Conservation (phyloP, 2,888 invertebrate species). For the Cephus spinipes region DNA sequence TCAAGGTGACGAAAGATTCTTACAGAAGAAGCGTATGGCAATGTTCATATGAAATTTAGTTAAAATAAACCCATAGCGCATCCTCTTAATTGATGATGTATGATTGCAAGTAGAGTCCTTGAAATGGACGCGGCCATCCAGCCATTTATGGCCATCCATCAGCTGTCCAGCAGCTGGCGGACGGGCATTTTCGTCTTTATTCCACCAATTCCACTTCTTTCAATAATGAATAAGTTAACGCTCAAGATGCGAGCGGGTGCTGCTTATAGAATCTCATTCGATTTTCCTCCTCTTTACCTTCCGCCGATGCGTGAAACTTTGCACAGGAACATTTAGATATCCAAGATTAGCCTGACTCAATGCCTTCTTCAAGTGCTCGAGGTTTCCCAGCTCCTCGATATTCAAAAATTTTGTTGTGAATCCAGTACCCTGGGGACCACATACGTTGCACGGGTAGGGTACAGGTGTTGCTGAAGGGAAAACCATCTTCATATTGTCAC, state of each 20-base stretch:
- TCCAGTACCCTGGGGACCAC: conserved; percentile 62
- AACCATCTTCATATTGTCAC: conserved; percentile 68
- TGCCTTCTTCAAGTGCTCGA: conserved; percentile 44
- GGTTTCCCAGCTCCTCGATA: conserved; percentile 42
- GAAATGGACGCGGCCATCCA: too few species aligned
- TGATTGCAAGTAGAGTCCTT: too few species aligned
- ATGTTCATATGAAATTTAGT: too few species aligned
- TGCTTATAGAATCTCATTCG: conserved; percentile 23
- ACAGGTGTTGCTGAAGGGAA: conserved; percentile 74
- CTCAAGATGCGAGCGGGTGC: conserved; percentile 3
- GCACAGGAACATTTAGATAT: conserved; percentile 52
- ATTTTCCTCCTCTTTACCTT: conserved; percentile 34
- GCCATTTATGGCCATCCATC: background rate
- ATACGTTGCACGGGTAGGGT: conserved; percentile 74
- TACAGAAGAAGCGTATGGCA: too few species aligned
- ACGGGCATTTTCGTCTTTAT: conserved; percentile 31
- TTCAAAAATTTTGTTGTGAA: conserved; percentile 36
- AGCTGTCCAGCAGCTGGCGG: conserved; percentile 45
- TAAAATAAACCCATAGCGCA: too few species aligned
- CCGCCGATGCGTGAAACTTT: conserved; percentile 25
- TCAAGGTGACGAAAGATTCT: too few species aligned
- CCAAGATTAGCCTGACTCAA: conserved; percentile 50
- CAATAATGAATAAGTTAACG: conserved; percentile 22
- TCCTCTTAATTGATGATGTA: too few species aligned
- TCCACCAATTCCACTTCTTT: conserved; percentile 14